Base-by-base conservation (phyloP, 2,797 vertebrate species). In the Acanthurus lineatus region DNA sequence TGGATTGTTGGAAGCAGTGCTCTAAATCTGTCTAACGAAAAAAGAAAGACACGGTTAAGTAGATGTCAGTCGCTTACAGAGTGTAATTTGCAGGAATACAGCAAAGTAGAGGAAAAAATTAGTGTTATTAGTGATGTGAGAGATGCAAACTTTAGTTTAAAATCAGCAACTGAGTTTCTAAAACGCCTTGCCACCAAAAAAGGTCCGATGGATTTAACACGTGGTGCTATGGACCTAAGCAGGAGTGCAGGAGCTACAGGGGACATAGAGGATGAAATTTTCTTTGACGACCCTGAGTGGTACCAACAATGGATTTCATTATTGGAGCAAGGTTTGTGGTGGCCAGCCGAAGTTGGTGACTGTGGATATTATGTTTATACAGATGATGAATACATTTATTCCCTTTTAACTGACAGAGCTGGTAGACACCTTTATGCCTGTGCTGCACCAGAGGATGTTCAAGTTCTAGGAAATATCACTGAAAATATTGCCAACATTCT, bases 301-400 rank as follows among this genome's bases (percentile, higher is more conserved):
- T 98, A 98, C 85, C 96, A 97, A 72, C 96, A 98, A 62, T 99
- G 98, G 98, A 92, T 98, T 73, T 95, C 95, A 73, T 93, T 96
- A 61, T 87, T 99, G 91, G 96, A 98, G 76, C 96, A 96, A 90
- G 98, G 97, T 0, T 47, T 98, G 35, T 99, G 98, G 98, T 99
- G 97, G 97, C 96, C 96, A 22, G 97, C 97, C 70, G 97, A 98
- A 79, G 91, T 93, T 84, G 97, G 97, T 17, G 95, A 98, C 60
- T 99, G 96, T 94, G 98, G 98, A 3, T 97, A 99, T 89, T 99
- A 96, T 83, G 94, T 98, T 91, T 98, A 98, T 84, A 96, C 96
- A 48, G 96, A 99, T 91, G 96, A 95, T 56, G 95, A 96, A 40
- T 97, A 95, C 74, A 96, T 99, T 67, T 99, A 98, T 91, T 98